Evolutionary conservation across 2,888 invertebrate genomes (phyloP).

Genomic region (Hetaerina titia): DNA sequence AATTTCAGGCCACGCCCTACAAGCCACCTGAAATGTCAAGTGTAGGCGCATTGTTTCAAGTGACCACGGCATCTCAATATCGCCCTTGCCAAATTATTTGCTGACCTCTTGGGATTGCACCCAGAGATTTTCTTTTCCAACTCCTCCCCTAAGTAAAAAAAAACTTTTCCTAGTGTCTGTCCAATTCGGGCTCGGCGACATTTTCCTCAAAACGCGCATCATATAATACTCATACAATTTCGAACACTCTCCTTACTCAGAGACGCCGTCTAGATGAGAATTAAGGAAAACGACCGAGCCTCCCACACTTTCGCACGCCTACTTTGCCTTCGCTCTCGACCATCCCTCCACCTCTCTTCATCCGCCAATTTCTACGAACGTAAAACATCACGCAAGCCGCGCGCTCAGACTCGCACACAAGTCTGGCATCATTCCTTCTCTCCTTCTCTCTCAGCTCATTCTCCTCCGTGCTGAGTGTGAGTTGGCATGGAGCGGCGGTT

Average conservation of each 20-base stretch:
- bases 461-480: conserved; percentile 10
- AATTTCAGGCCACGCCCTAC: not conserved
- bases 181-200: too few relatives aligned
- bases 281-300: not conserved
- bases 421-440: not conserved
- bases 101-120: not conserved
- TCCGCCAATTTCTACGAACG: not conserved
- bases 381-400: conserved; percentile 29
- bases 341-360: not conserved
- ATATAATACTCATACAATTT: not conserved
- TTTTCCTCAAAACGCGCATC: too few relatives aligned
- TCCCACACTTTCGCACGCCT: not conserved
- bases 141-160: not conserved
- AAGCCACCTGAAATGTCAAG: not conserved
- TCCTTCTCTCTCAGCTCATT: not conserved
- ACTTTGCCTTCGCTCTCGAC: not conserved
- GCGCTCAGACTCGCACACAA: not conserved
- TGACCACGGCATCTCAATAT: not conserved
- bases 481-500: conserved; percentile 36
- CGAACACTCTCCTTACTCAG: not conserved
- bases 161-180: not conserved
- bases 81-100: too few relatives aligned
- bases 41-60: not conserved
- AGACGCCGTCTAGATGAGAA: not conserved
- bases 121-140: not conserved